Evolutionary conservation across 2,797 vertebrate species (phyloP), one percentile per base, ranked within the genome.

Genomic region (Bradypus variegatus): DNA sequence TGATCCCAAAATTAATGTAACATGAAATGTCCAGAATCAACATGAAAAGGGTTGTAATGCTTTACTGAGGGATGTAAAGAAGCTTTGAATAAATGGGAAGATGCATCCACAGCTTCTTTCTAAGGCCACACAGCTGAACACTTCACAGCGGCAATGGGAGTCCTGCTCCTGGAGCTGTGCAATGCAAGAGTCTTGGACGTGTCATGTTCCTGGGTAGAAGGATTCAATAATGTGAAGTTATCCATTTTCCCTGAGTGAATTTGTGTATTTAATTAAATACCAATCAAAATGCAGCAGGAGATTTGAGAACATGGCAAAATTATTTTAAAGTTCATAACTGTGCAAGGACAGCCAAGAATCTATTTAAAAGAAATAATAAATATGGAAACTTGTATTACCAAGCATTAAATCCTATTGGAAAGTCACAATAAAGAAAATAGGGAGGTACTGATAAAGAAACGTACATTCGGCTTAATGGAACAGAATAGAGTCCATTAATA

Each of bases 301-400:
- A 91, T 62, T 75, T 91, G 80, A 91, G 21, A 85, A 50, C 48
- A 58, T 69, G 55, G 50, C 62, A 88, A 85, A 80, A 75, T 80
- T 70, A 76, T 75, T 91, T 80, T 67, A 58, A 69, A 80, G 60
- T 75, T 91, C 60, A 36, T 60, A 62, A 60, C 79, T 67, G 27
- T 41, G 25, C 9, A 78, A 67, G 41, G 50, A 85, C n/a, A 67
- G 38, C 41, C n/a, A 67, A 25, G 58, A 75, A 60, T 21, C 67
- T 89, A 84, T 85, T 91, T 60, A 73, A 91, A 91, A 85, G 50
- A 85, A 91, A 88, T n/a, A 60, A 27, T 79, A 75, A 60, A 69
- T 50, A 21, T 67, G n/a, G 31, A 85, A 33, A 58, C 48, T 65
- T n/a, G 67, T 4, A 53, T 23, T 72, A 79, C 45, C 29, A 64